Evolutionary conservation across 2,888 invertebrate species (phyloP).

Genomic region (Euproctis similis): DNA sequence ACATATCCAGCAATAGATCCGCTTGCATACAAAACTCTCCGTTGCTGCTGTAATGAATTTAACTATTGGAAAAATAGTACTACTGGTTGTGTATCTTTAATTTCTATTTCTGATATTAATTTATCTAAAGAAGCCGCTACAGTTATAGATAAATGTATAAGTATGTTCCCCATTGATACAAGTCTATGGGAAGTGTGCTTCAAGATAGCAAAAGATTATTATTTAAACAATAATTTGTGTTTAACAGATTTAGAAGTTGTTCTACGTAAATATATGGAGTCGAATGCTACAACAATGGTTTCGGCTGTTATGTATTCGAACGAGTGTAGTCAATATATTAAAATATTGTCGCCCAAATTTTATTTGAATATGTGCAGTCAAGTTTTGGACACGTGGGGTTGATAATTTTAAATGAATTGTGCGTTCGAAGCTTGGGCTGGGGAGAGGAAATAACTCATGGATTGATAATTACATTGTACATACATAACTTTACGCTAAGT

Average conservation of each 20-base stretch:
- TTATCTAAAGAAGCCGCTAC: conserved; percentile 47
- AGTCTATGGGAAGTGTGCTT: conserved; percentile 62
- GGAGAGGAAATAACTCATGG: too few relatives aligned
- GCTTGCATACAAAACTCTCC: conserved; percentile 36
- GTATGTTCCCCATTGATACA: conserved; percentile 53
- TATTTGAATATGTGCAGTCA: conserved; percentile 67
- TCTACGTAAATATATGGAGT: conserved; percentile 72
- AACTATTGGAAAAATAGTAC: conserved; percentile 34
- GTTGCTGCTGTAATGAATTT: conserved; percentile 57
- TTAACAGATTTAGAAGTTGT: conserved; percentile 72
- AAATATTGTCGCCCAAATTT: conserved; percentile 62
- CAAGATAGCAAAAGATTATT: conserved; percentile 54
- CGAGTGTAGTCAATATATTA: conserved; percentile 60
- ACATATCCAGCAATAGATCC: conserved; percentile 43
- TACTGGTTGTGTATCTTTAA: too few relatives aligned
- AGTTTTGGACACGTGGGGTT: conserved; percentile 66
- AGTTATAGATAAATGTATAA: conserved; percentile 56
- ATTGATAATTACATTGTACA: too few relatives aligned
- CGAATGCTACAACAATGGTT: conserved; percentile 60
- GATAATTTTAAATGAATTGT: conserved; percentile 7
- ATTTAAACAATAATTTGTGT: conserved; percentile 49
- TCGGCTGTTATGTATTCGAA: conserved; percentile 65
- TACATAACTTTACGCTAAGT: too few relatives aligned
- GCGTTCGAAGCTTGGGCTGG: too few relatives aligned
- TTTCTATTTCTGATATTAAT: conserved; percentile 25